Evolutionary conservation across 2,797 vertebrate species (phyloP).

Genomic region (Catharus ustulatus): DNA sequence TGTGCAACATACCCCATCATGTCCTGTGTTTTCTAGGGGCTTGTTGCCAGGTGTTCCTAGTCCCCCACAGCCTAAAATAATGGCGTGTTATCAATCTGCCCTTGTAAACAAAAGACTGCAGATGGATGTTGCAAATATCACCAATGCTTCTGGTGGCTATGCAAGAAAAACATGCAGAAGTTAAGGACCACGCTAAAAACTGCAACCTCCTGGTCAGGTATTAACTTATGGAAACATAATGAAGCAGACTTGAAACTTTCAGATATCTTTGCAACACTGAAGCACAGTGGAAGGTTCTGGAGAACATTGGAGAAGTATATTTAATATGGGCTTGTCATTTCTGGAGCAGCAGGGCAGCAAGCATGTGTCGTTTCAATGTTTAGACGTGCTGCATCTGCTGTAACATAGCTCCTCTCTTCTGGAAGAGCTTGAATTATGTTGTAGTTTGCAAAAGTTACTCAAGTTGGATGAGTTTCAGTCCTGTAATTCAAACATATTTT

Average conservation of each 20-base stretch:
- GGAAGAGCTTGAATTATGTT: slow-evolving; percentile 20
- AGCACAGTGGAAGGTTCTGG: not conserved
- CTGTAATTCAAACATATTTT: slow-evolving; percentile 10
- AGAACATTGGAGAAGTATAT: not conserved
- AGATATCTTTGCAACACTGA: not conserved
- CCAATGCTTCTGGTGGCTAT: not conserved
- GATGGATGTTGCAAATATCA: not conserved
- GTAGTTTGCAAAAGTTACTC: slow-evolving; percentile 25
- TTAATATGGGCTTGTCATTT: not conserved
- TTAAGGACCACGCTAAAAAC: not conserved
- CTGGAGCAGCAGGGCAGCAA: slow-evolving; percentile 9
- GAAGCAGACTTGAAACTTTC: not conserved
- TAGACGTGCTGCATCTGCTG: slow-evolving; percentile 11
- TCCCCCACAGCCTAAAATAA: not conserved
- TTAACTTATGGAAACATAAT: not conserved
- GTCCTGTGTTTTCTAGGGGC: not conserved
- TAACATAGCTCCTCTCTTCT: not conserved
- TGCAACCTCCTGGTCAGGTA: not conserved
- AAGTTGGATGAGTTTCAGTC: slow-evolving; percentile 33
- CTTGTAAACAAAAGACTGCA: not conserved
- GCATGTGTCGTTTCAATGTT: slow-evolving; percentile 16
- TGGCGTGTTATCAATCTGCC: fast-evolving
- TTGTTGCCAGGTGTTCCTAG: not conserved
- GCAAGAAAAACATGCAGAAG: not conserved
- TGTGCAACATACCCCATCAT: not conserved